phyloP scores from a whole-genome alignment of 1,140 invertebrate genomes.

The Drosophila kohkoa region DNA sequence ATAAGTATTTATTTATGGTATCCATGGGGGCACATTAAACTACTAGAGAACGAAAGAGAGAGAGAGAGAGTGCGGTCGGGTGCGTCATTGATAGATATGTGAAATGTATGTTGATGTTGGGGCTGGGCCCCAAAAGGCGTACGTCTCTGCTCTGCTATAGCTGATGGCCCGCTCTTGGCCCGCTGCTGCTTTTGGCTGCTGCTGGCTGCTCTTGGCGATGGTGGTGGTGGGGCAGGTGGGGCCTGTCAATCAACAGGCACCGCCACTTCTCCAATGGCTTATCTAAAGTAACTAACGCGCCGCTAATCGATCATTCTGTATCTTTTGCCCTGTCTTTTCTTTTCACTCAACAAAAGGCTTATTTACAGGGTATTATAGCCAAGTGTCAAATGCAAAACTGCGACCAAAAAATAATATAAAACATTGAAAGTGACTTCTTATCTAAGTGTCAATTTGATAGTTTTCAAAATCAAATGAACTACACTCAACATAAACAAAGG shows the following conservation, averaged over 20 bases:
- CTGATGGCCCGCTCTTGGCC: background rate
- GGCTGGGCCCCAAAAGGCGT: conserved; percentile 14
- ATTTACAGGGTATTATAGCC: too few species aligned
- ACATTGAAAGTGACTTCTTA: too few species aligned
- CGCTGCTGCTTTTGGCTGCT: background rate
- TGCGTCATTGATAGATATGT: conserved; percentile 13
- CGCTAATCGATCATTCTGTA: conserved; percentile 60
- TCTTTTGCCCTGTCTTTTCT: conserved; percentile 17
- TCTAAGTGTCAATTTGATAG: too few species aligned
- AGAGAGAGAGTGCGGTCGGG: background rate
- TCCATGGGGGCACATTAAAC: background rate
- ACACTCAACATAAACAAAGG: too few species aligned
- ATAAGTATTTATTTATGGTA: conserved; percentile 15
- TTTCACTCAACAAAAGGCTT: too few species aligned
- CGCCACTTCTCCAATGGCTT: conserved; percentile 59
- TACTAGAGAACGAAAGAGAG: background rate
- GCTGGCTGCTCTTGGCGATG: background rate
- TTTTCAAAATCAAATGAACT: too few species aligned
- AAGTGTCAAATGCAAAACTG: too few species aligned
- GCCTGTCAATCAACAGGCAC: conserved; percentile 58
- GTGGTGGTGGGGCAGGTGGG: conserved; percentile 9
- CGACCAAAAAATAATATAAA: too few species aligned
- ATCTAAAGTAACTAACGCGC: conserved; percentile 60
- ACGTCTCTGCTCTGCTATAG: background rate
- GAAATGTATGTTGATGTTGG: conserved; percentile 9